Evolutionary conservation across 2,888 invertebrate species (phyloP).

Genomic region (Monoplex corrugatus): DNA sequence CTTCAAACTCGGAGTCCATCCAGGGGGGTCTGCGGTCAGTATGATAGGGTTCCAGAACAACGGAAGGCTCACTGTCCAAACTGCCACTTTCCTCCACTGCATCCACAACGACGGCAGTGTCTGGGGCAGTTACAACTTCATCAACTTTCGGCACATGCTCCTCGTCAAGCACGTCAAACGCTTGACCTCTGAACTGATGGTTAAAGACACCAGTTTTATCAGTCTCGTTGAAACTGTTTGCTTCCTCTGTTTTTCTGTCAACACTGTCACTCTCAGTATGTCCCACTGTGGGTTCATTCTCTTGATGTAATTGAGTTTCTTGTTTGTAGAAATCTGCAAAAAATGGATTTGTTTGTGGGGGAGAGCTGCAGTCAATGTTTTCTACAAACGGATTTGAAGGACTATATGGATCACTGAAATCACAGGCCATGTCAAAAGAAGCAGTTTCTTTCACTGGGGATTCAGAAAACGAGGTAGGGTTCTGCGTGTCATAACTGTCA

Average conservation of each 20-base stretch:
- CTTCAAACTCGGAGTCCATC: constrained; percentile 61
- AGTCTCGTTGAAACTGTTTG: no score
- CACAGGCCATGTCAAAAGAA: neutral
- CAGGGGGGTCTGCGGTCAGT: constrained; percentile 62
- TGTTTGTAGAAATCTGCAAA: neutral
- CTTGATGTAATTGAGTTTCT: neutral
- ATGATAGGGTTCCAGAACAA: constrained; percentile 63
- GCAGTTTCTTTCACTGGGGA: neutral
- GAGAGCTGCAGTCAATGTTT: neutral
- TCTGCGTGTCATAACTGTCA: neutral
- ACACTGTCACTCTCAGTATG: neutral
- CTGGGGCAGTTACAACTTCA: neutral
- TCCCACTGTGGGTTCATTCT: neutral
- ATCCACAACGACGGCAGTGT: constrained; percentile 8
- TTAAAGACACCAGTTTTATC: no score
- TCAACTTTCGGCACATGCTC: no score
- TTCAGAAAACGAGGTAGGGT: neutral
- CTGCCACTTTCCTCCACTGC: constrained; percentile 49
- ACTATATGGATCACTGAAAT: neutral
- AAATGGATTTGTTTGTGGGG: constrained; percentile 10
- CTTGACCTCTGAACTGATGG: no score
- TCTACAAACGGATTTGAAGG: neutral
- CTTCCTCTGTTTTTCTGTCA: no score
- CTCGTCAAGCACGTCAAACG: no score
- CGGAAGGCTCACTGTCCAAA: constrained; percentile 59